Base-by-base conservation (phyloP, 2,888 invertebrate species). In the Junonia oenone region DNA sequence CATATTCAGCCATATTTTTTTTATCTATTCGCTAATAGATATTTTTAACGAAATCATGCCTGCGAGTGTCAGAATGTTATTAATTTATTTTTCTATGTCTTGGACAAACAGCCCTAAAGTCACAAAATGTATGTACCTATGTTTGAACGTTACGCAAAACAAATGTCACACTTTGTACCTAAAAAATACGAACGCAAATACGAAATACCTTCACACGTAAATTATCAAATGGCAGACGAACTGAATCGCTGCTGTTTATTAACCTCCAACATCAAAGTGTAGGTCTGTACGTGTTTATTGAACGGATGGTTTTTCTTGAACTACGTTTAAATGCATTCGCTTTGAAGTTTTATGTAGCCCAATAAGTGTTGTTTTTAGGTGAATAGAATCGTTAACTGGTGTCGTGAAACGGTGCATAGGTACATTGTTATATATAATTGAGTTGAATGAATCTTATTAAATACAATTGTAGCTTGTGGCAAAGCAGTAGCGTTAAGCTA, bases 231-330 rank as follows among this genome's bases (percentile, higher is more conserved):
- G 52, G 26, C 31, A 50, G 50, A 51, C 50, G 52, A 53, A 58
- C 50, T 55, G 58, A 66, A 62, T 68, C 63, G 54, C 63, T 64
- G 47, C 51, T 38, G 64, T 72, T 71, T 73, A 75, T 72, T 68
- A 71, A 72, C 67, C 64, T 48, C 58, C 60, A 51, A 71, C 66
- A 75, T 78, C 77, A 78, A 78, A 78, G 76, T n/a, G n/a, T 56
- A 51, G 47, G 59, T 59, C 49, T 57, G 63, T 47, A 37, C 22
- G 63, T 71, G 67, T 70, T 74, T 76, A 68, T 75, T 69, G 70
- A 67, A 64, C 63, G 59, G 64, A 64, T 57, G 56, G 59, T 64
- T 63, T 65, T 58, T 57, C 51, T 13, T 57, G 50, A 55, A 45
- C 51, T 45, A 50, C 65, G 65, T 61, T 66, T 68, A 49, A 15